phyloP scores from a whole-genome alignment of 2,888 invertebrate genomes.

The Caenorhabditis sp. region DNA sequence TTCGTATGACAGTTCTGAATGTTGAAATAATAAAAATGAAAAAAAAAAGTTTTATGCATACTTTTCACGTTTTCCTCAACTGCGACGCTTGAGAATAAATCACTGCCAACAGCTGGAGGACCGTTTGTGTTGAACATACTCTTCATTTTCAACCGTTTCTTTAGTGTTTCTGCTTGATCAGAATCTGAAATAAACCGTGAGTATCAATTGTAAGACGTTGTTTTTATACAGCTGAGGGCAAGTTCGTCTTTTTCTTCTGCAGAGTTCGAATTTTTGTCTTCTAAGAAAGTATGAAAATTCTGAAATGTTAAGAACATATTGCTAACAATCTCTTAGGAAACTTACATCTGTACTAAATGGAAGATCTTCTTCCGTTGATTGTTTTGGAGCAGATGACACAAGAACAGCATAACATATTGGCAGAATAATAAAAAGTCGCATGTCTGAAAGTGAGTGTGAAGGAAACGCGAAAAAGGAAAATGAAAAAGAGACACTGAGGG shows the following conservation, averaged over 20 bases:
- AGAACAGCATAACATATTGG: constrained; percentile 17
- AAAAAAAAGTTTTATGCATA: not conserved
- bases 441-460: constrained; percentile 58
- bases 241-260: constrained; percentile 43
- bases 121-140: constrained; percentile 46
- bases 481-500: constrained; percentile 54
- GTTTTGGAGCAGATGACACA: constrained; percentile 21
- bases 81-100: constrained; percentile 45
- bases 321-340: no score
- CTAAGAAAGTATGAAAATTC: constrained; percentile 37
- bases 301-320: not conserved
- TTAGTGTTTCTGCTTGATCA: constrained; percentile 44
- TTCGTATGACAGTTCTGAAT: constrained; percentile 46
- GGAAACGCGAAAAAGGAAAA: constrained; percentile 42
- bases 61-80: constrained; percentile 49
- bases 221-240: constrained; percentile 37
- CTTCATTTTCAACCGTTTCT: constrained; percentile 46
- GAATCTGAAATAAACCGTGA: constrained; percentile 47
- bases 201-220: no score
- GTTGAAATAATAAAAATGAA: not conserved
- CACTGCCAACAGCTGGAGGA: constrained; percentile 45
- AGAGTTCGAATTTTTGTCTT: constrained; percentile 24
- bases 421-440: constrained; percentile 47
- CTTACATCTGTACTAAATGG: constrained; percentile 54
- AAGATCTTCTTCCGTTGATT: constrained; percentile 35